Conservation (phyloP, 2,113 vertebrate genomes). For the Anoplopoma fimbria region DNA sequence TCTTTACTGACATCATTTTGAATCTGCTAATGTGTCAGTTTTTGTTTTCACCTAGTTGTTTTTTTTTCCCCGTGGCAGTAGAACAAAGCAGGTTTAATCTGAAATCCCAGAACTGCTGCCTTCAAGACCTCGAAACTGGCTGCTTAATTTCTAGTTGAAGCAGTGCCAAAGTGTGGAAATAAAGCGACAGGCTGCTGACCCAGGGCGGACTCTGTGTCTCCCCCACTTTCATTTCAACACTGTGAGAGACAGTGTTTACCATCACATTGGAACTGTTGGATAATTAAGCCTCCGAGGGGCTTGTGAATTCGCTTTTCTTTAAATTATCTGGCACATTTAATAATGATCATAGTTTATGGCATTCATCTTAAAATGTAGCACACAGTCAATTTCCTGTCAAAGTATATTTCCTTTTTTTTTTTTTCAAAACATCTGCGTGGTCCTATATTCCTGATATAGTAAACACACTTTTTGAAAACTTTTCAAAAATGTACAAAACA, state of each 20-base stretch:
- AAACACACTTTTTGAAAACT: not conserved
- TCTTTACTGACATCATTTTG: not conserved
- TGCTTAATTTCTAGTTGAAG: slow-evolving; percentile 53
- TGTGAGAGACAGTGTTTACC: slow-evolving; percentile 51
- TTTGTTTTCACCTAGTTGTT: not conserved
- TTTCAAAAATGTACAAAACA: not conserved
- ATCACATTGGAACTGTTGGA: slow-evolving; percentile 12
- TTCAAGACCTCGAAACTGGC: not conserved
- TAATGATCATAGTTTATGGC: slow-evolving; percentile 28
- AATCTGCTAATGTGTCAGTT: not conserved
- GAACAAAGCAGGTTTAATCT: slow-evolving; percentile 18
- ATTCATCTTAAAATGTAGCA: too few species aligned
- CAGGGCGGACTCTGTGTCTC: slow-evolving; percentile 25
- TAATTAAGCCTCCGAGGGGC: slow-evolving; percentile 45
- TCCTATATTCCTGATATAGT: not conserved
- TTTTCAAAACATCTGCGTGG: not conserved
- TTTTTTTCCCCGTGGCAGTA: slow-evolving; percentile 12
- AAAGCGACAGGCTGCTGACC: slow-evolving; percentile 37
- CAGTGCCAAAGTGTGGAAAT: slow-evolving; percentile 32
- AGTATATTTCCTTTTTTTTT: not conserved
- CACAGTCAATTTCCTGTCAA: slow-evolving; percentile 15
- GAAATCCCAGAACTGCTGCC: slow-evolving; percentile 8
- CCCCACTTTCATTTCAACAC: slow-evolving; percentile 45
- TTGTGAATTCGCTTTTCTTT: slow-evolving; percentile 9
- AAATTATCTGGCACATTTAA: slow-evolving; percentile 26